Percentiles rank a stretch among this genome's conserved stretches.
These are phyloP conservation scores for Scylla paramamosain DNA, from an alignment of 1,140 invertebrate species.

Conservation along the genomic window DNA sequence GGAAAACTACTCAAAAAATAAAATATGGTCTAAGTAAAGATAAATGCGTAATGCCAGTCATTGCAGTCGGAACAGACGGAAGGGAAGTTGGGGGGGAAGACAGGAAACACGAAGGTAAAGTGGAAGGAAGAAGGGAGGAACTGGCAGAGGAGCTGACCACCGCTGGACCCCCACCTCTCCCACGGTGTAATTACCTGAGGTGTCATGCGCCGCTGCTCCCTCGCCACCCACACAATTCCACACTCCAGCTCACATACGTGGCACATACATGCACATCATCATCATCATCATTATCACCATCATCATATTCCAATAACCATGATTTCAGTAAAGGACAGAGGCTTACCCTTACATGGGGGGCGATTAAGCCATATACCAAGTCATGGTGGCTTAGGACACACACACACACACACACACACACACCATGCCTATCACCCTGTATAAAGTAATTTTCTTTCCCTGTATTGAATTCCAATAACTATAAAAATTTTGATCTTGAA, in stretches of 20 bases:
- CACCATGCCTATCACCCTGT: neutral
- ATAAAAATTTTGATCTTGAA: neutral
- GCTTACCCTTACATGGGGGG: too few species aligned
- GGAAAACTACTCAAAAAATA: neutral
- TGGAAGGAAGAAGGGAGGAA: slow-evolving; percentile 26
- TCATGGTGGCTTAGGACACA: neutral
- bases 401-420: neutral
- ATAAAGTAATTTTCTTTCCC: neutral
- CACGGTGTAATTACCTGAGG: slow-evolving; percentile 44
- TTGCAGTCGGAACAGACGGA: neutral
- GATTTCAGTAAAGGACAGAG: too few species aligned
- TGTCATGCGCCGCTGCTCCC: slow-evolving; percentile 37
- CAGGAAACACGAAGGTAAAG: neutral
- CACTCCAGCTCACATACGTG: neutral
- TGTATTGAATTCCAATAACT: too few species aligned
- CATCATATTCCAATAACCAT: neutral
- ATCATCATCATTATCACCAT: neutral
- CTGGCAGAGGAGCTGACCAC: neutral
- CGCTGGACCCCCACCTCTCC: slow-evolving; percentile 5
- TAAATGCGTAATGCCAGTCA: neutral
- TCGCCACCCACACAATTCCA: neutral
- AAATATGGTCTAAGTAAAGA: neutral
- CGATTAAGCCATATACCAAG: too few species aligned
- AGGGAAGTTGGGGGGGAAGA: slow-evolving; percentile 15
- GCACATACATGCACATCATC: neutral